Evolutionary conservation across 2,797 vertebrate genomes (phyloP).

Genomic region (Sternotherus odoratus): DNA sequence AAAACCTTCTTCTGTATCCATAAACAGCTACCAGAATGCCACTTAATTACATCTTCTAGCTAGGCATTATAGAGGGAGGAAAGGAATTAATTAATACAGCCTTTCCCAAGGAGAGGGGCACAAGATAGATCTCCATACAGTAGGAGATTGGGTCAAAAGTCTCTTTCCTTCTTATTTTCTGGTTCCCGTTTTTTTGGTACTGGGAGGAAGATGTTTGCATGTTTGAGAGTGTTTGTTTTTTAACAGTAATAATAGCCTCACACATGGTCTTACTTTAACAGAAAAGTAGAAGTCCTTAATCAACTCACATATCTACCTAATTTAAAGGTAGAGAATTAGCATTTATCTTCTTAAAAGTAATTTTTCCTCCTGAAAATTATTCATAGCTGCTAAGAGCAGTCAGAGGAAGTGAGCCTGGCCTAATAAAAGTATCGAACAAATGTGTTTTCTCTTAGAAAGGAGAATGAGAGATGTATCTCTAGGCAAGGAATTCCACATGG

Average conservation of each 20-base stretch:
- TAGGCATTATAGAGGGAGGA: not conserved
- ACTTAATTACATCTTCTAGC: conserved; percentile 60
- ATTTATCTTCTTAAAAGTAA: not conserved
- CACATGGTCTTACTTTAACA: not conserved
- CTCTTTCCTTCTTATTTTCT: not conserved
- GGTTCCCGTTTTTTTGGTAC: not conserved
- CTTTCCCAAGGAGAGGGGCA: not conserved
- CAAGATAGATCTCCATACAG: not conserved
- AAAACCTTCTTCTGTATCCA: conserved; percentile 39
- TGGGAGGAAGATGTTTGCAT: not conserved
- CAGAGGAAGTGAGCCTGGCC: not conserved
- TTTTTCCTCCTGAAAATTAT: not conserved
- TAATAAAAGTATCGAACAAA: not conserved
- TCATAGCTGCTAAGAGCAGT: not conserved
- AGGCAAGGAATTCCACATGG: not conserved
- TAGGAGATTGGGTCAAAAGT: not conserved
- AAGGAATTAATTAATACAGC: conserved; percentile 44
- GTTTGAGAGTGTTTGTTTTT: not conserved
- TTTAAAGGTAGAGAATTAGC: not conserved
- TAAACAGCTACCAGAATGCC: conserved; percentile 49
- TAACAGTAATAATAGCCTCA: not conserved
- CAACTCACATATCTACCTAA: not conserved
- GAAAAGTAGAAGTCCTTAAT: not conserved
- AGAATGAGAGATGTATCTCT: not conserved
- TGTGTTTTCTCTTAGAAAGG: not conserved